These are phyloP conservation scores for Plemyria rubiginata DNA, from an alignment of 2,888 invertebrate species.

Conservation along the genomic window DNA sequence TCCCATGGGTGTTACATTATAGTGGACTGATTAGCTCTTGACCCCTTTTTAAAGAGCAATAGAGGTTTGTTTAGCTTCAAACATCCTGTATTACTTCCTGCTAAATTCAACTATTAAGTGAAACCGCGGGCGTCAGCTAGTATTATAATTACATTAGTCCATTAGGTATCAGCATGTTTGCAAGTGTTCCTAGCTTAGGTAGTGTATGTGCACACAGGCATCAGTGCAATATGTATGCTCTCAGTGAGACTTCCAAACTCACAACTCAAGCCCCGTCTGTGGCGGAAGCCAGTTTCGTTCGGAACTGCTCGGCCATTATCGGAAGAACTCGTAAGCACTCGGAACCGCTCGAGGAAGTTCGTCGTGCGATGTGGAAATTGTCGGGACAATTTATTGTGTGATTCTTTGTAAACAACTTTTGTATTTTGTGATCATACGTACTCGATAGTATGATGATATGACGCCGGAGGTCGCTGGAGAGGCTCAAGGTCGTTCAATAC, in stretches of 20 bases:
- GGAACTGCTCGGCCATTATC: conserved; percentile 43
- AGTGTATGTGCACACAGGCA: no score
- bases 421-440: not conserved
- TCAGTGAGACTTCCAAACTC: conserved; percentile 15
- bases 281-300: conserved; percentile 24
- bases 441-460: not conserved
- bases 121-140: no score
- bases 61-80: no score
- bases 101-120: no score
- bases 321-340: conserved; percentile 36
- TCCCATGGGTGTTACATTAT: no score
- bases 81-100: no score
- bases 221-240: no score
- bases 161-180: no score
- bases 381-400: conserved; percentile 24
- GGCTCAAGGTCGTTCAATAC: not conserved
- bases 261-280: conserved; percentile 22
- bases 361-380: conserved; percentile 28
- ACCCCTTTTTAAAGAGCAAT: no score
- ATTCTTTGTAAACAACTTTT: conserved; percentile 16
- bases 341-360: conserved; percentile 21
- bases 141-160: no score
- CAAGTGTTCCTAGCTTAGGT: no score
- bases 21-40: no score
- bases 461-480: not conserved